Percentiles rank a stretch among this genome's conserved stretches.
These are phyloP conservation scores for Idris sp. DNA, from an alignment of 1,140 invertebrate species.

Conservation along the genomic window DNA sequence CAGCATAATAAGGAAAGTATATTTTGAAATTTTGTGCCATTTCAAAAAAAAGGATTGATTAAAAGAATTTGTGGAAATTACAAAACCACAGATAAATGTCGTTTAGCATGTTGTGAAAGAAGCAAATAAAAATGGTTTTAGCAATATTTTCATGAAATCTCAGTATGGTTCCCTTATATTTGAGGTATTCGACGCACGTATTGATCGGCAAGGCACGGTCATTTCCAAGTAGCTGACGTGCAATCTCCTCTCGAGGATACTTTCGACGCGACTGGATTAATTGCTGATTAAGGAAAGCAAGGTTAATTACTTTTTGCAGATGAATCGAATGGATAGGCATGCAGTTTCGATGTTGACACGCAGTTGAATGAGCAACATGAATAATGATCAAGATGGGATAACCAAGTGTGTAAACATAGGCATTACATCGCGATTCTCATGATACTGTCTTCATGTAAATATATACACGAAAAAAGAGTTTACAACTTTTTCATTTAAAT, in stretches of 20 bases:
- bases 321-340: constrained; percentile 61
- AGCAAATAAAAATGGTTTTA: constrained; percentile 22
- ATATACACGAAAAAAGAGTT: constrained; percentile 28
- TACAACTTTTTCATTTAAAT: constrained; percentile 13
- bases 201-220: constrained; percentile 53
- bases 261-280: constrained; percentile 73
- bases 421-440: constrained; percentile 56
- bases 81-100: too few species aligned
- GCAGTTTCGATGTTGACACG: constrained; percentile 60
- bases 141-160: constrained; percentile 48
- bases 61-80: too few species aligned
- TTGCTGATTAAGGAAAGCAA: constrained; percentile 74
- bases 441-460: constrained; percentile 44
- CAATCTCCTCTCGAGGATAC: constrained; percentile 66
- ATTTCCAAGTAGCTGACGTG: constrained; percentile 72
- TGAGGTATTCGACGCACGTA: constrained; percentile 70
- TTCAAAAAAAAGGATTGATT: too few species aligned
- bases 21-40: too few species aligned
- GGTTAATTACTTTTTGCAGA: constrained; percentile 68
- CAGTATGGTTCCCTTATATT: constrained; percentile 58
- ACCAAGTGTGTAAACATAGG: constrained; percentile 59
- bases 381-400: constrained; percentile 62
- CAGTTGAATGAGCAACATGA: constrained; percentile 55
- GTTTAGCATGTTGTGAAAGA: too few species aligned
- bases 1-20: too few species aligned